Evolutionary conservation across 1,140 invertebrate genomes (phyloP).

Genomic region (Bradynema listronoti): DNA sequence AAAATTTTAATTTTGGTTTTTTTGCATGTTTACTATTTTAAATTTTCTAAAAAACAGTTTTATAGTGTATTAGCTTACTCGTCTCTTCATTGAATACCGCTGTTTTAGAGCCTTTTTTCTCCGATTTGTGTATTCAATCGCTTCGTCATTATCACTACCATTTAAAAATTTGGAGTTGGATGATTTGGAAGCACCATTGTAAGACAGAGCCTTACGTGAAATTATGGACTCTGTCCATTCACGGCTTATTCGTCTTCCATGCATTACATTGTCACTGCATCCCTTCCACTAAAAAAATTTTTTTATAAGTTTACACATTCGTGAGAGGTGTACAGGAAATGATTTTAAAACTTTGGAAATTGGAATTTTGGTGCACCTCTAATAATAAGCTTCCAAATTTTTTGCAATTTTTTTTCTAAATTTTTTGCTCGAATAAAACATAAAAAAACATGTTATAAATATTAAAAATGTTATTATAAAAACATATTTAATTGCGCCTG

Average conservation of each 20-base stretch:
- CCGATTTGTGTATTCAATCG: constrained; percentile 21
- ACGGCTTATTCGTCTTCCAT: constrained; percentile 36
- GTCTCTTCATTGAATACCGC: constrained; percentile 21
- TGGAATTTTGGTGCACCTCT: constrained; percentile 2
- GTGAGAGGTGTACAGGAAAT: constrained; percentile 49
- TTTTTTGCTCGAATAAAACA: neutral
- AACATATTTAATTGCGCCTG: no score
- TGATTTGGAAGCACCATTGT: no score
- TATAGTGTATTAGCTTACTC: constrained; percentile 11
- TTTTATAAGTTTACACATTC: constrained; percentile 45
- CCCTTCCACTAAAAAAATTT: constrained; percentile 59
- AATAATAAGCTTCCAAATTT: neutral
- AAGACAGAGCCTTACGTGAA: no score
- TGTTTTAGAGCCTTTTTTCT: constrained; percentile 5
- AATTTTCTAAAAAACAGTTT: no score
- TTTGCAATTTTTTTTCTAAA: neutral
- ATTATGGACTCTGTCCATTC: constrained; percentile 41
- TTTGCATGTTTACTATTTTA: no score
- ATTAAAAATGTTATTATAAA: no score
- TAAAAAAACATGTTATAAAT: no score
- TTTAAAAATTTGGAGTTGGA: no score
- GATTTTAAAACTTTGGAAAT: no score
- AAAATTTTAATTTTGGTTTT: no score
- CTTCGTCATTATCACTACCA: no score
- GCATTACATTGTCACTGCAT: constrained; percentile 61